phyloP scores from a whole-genome alignment of 2,113 vertebrate genomes.

The Rhegmatorhina hoffmannsi region DNA sequence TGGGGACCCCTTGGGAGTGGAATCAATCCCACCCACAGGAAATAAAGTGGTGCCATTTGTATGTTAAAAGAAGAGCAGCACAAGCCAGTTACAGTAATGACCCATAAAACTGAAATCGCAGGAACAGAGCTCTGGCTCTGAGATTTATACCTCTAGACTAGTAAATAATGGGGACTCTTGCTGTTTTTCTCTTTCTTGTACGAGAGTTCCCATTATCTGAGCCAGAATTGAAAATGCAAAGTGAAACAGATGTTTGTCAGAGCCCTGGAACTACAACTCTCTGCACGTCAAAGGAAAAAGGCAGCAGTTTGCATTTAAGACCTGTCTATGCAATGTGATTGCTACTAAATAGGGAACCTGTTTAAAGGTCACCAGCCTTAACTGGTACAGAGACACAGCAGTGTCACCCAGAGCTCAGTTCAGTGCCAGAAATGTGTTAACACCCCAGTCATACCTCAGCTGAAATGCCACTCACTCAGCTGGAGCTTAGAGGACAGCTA shows the following conservation, averaged over 20 bases:
- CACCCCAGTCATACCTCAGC: background rate
- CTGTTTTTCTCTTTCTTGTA: background rate
- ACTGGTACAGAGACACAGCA: background rate
- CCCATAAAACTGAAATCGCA: background rate
- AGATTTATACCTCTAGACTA: slow-evolving; percentile 11
- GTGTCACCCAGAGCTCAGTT: background rate
- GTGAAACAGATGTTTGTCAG: slow-evolving; percentile 15
- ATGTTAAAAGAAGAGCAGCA: background rate
- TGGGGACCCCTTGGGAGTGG: background rate
- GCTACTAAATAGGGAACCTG: background rate
- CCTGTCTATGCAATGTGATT: background rate
- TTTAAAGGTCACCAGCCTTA: background rate
- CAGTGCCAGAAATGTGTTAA: background rate
- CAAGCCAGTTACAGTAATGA: slow-evolving; percentile 25
- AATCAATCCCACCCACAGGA: slow-evolving; percentile 15
- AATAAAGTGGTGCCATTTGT: background rate
- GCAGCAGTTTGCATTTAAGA: background rate
- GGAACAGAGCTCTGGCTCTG: background rate
- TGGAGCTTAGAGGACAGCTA: background rate
- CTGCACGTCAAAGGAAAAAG: background rate
- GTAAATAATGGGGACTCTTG: slow-evolving; percentile 40
- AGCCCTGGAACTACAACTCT: background rate
- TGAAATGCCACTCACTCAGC: background rate
- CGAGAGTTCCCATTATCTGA: slow-evolving; percentile 12
- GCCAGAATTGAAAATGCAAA: slow-evolving; percentile 21